Conservation (phyloP, 2,888 invertebrate species). For the Andricus curvator region DNA sequence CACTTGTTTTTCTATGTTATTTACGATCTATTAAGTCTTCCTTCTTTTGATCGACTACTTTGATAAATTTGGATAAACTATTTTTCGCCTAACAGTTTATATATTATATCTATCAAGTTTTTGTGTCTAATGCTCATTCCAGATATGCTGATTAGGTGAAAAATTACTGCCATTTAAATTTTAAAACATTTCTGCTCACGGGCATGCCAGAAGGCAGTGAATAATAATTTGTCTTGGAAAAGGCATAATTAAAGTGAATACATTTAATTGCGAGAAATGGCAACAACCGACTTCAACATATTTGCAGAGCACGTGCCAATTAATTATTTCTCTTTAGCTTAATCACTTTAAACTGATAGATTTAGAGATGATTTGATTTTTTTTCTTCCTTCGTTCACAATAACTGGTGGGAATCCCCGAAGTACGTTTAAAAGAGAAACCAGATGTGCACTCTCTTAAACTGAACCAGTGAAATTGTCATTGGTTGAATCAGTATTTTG, state of each 20-base stretch:
- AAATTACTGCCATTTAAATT: not conserved
- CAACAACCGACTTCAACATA: not conserved
- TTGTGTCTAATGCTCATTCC: not conserved
- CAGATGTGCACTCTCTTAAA: no score
- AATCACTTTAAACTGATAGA: not conserved
- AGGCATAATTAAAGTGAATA: not conserved
- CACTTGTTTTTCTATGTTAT: not conserved
- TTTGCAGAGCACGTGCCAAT: not conserved
- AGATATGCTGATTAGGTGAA: not conserved
- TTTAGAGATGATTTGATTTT: not conserved
- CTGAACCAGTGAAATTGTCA: no score
- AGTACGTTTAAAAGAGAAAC: no score
- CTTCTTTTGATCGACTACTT: not conserved
- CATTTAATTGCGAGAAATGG: not conserved
- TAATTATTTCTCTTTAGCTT: not conserved
- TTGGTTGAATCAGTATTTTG: no score
- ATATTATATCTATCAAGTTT: not conserved
- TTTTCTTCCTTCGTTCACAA: no score
- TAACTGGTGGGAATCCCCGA: no score
- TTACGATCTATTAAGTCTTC: slow-evolving; percentile 9
- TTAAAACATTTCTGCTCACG: not conserved
- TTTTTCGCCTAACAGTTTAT: not conserved
- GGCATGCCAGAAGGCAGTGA: not conserved
- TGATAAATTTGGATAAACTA: slow-evolving; percentile 9
- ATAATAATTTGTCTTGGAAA: not conserved